Conservation (phyloP, 2,888 invertebrate species). For the Drosophila koepferae region DNA sequence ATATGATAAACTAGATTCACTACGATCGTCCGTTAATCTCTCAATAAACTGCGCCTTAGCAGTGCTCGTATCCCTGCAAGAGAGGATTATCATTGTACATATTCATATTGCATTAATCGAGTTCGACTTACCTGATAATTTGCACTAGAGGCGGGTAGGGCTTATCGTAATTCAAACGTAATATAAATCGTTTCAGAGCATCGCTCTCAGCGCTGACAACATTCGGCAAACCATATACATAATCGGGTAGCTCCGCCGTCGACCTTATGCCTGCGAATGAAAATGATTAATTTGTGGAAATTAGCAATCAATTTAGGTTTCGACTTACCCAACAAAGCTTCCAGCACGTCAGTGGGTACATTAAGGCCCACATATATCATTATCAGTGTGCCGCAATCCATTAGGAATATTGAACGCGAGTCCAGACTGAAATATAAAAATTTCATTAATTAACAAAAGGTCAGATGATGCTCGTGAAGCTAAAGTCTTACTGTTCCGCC, state of each 20-base stretch:
- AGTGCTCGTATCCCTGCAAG: constrained; percentile 95
- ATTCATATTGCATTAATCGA: too few species aligned
- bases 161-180: constrained; percentile 93
- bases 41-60: constrained; percentile 93
- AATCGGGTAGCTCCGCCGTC: constrained; percentile 91
- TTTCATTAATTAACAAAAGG: neutral
- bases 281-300: neutral
- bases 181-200: constrained; percentile 91
- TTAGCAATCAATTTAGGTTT: neutral
- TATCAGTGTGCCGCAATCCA: constrained; percentile 94
- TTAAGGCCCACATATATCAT: constrained; percentile 93
- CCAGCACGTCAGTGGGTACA: constrained; percentile 90
- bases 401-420: constrained; percentile 94
- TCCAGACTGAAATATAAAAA: constrained; percentile 86
- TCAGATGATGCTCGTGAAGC: accelerated
- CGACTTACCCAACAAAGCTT: constrained; percentile 88
- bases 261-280: constrained; percentile 88
- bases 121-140: constrained; percentile 89
- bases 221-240: constrained; percentile 91
- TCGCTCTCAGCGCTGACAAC: constrained; percentile 91
- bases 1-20: constrained; percentile 97
- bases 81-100: neutral
- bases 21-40: constrained; percentile 96
- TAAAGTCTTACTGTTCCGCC: constrained; percentile 88
- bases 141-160: constrained; percentile 92